A percentile compares a stretch with the other conserved stretches of the same genome.
These are phyloP conservation scores for Malthinus seriepunctatus DNA, from an alignment of 2,888 invertebrate species.

Conservation along the genomic window DNA sequence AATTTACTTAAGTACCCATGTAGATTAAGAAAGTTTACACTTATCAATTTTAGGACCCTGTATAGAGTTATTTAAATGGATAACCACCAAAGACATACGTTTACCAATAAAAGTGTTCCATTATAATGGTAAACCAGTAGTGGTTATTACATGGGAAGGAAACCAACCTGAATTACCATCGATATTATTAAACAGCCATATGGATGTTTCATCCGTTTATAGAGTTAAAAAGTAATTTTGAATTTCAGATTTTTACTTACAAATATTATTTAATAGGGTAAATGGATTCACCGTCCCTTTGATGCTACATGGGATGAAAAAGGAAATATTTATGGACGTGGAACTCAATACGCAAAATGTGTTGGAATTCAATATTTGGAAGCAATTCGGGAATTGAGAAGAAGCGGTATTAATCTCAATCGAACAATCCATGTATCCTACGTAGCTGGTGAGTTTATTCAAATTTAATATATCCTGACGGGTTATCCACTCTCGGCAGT, in stretches of 20 bases:
- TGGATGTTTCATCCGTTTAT: conserved; percentile 88
- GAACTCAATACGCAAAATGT: conserved; percentile 87
- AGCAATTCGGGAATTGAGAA: conserved; percentile 66
- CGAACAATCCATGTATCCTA: conserved; percentile 72
- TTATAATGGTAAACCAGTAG: conserved; percentile 66
- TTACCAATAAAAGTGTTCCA: not conserved
- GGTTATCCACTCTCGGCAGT: no score
- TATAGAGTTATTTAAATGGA: not conserved
- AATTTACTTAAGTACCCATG: conserved; percentile 3
- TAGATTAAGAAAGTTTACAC: conserved; percentile 1
- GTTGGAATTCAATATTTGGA: conserved; percentile 77
- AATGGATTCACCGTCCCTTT: conserved; percentile 89
- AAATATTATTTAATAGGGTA: conserved; percentile 62
- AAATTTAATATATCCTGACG: no score
- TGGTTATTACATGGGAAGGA: conserved; percentile 80
- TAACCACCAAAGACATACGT: conserved; percentile 1
- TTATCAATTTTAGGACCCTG: conserved; percentile 61
- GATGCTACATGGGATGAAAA: conserved; percentile 78
- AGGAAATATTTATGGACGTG: conserved; percentile 84
- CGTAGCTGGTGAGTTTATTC: conserved; percentile 60
- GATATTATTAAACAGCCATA: conserved; percentile 86
- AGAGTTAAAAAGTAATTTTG: no score
- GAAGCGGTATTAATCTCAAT: conserved; percentile 57
- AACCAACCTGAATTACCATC: conserved; percentile 66
- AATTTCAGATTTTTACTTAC: no score